These are phyloP conservation scores for Spisula solida DNA, from an alignment of 2,888 invertebrate genomes.

Conservation along the genomic window DNA sequence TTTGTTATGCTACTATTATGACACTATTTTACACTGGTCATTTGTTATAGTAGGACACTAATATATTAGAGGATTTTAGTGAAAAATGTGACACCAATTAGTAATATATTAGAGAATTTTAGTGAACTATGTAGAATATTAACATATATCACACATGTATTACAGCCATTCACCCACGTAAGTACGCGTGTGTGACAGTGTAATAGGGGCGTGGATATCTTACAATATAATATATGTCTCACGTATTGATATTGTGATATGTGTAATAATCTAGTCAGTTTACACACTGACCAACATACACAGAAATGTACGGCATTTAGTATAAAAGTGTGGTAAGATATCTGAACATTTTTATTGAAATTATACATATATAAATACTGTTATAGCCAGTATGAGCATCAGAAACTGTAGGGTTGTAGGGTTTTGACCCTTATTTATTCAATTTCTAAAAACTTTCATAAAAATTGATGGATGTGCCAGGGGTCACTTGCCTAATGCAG, in stretches of 20 bases:
- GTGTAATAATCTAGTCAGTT: conserved; percentile 20
- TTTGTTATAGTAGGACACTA: background rate
- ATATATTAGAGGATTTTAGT: background rate
- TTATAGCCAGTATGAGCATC: no score
- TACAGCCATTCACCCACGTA: conserved; percentile 77
- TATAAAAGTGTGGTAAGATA: no score
- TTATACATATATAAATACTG: no score
- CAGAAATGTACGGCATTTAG: background rate
- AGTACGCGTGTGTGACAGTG: conserved; percentile 64
- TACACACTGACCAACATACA: background rate
- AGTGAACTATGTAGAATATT: background rate
- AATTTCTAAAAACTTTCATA: no score
- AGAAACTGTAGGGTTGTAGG: no score
- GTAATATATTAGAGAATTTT: no score
- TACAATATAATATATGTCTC: conserved; percentile 34
- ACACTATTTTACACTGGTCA: background rate
- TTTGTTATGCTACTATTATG: background rate
- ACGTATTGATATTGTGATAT: conserved; percentile 35
- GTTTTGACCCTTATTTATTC: no score
- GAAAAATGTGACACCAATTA: no score
- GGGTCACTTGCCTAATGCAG: no score
- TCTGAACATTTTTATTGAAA: no score
- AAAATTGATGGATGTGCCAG: no score
- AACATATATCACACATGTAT: conserved; percentile 25
- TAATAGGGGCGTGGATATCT: conserved; percentile 43